These are phyloP conservation scores for Meloidogyne exigua DNA, from an alignment of 1,140 invertebrate genomes.

Conservation along the genomic window DNA sequence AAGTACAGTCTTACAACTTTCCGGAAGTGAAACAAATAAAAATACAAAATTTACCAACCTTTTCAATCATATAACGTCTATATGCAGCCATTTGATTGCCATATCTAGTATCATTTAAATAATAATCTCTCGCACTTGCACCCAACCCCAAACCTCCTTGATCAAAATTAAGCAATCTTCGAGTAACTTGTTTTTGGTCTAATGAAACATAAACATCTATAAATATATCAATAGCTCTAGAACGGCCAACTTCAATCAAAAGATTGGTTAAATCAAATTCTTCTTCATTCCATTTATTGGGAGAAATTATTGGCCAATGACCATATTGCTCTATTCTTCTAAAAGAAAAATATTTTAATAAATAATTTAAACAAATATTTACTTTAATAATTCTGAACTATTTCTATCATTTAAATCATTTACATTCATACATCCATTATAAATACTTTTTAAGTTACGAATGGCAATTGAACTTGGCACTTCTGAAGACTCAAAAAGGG, in stretches of 20 bases:
- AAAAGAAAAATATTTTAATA: not conserved
- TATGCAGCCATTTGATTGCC: conserved; percentile 60
- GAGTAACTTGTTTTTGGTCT: conserved; percentile 46
- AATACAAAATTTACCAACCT: conserved; percentile 10
- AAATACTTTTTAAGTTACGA: conserved; percentile 46
- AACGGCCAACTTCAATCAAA: conserved; percentile 39
- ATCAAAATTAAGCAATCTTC: conserved; percentile 50
- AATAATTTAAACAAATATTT: not conserved
- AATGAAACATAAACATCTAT: conserved; percentile 50
- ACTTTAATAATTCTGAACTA: conserved; percentile 28
- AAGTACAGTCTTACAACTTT: too few species aligned
- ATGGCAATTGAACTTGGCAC: conserved; percentile 42
- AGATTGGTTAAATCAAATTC: conserved; percentile 47
- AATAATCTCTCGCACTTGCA: conserved; percentile 54
- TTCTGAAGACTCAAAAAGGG: conserved; percentile 37
- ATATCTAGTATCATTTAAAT: conserved; percentile 59
- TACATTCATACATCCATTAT: conserved; percentile 48
- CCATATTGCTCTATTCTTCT: conserved; percentile 1
- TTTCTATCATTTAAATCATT: conserved; percentile 32
- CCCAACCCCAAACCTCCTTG: conserved; percentile 56
- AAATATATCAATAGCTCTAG: conserved; percentile 46
- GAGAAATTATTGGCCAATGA: conserved; percentile 48
- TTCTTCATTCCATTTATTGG: conserved; percentile 30
- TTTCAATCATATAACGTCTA: conserved; percentile 44
- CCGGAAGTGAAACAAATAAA: not conserved